Evolutionary conservation across 2,888 invertebrate genomes (phyloP).

Genomic region (Callimorpha dominula): DNA sequence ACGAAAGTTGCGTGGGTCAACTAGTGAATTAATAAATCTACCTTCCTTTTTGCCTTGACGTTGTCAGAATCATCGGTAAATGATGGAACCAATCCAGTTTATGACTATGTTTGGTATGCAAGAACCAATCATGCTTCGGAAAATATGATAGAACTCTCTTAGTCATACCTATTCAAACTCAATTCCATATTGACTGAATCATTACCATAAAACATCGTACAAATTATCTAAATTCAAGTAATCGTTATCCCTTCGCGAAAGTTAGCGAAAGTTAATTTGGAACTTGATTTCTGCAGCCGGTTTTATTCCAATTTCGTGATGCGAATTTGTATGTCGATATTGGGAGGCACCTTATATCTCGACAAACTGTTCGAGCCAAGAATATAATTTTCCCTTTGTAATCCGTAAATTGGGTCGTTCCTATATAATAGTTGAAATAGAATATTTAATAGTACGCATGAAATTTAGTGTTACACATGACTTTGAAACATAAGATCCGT

Average conservation of each 20-base stretch:
- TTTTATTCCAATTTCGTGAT: constrained; percentile 7
- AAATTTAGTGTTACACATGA: too few species aligned
- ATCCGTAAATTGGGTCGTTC: background rate
- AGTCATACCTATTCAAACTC: background rate
- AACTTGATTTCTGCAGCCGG: constrained; percentile 1
- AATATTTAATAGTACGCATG: background rate
- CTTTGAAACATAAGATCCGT: too few species aligned
- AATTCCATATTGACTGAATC: background rate
- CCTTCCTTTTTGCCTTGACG: background rate
- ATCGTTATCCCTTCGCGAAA: background rate
- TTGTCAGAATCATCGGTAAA: background rate
- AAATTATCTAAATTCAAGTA: constrained; percentile 1
- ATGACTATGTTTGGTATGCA: background rate
- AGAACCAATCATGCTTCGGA: background rate
- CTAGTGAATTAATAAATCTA: background rate
- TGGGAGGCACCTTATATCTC: background rate
- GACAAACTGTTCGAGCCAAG: background rate
- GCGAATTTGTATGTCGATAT: constrained; percentile 10
- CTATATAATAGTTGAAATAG: background rate
- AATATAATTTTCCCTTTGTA: background rate
- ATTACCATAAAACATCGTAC: constrained; percentile 1
- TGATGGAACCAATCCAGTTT: background rate
- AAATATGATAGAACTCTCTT: background rate
- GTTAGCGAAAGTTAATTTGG: background rate
- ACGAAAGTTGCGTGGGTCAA: too few species aligned